Percentiles rank a stretch among this genome's conserved stretches.
phyloP scores from a whole-genome alignment of 2,797 vertebrate genomes.

The Sphenopsis melanotis region DNA sequence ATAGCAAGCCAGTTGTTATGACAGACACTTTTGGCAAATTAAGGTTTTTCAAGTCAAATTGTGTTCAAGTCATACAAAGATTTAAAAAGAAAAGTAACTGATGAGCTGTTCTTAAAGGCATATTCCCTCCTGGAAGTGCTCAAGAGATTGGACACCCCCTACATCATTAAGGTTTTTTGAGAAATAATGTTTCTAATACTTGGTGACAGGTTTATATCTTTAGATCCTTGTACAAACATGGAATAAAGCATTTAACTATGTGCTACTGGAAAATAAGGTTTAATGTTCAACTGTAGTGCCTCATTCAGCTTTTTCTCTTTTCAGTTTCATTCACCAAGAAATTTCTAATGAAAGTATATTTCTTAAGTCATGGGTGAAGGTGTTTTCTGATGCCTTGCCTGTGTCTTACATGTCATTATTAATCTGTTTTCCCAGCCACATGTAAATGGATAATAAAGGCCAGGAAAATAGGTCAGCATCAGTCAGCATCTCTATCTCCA shows the following conservation, averaged over 20 bases:
- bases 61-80: background rate
- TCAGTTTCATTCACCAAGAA: background rate
- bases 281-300: background rate
- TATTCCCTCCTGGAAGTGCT: background rate
- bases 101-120: background rate
- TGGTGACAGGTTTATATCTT: conserved; percentile 41
- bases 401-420: background rate
- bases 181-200: conserved; percentile 2
- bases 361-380: background rate
- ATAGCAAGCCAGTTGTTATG: background rate
- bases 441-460: background rate
- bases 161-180: background rate
- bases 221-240: conserved; percentile 20
- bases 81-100: background rate
- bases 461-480: conserved; percentile 14
- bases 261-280: conserved; percentile 29
- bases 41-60: background rate
- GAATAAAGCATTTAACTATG: conserved; percentile 34
- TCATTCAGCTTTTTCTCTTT: background rate
- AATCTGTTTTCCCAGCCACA: background rate
- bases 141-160: background rate
- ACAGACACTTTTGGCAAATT: background rate
- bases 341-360: background rate
- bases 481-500: background rate
- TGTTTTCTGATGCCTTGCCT: background rate